phyloP scores from a whole-genome alignment of 2,113 vertebrate species.

The Hippocampus mohnikei region DNA sequence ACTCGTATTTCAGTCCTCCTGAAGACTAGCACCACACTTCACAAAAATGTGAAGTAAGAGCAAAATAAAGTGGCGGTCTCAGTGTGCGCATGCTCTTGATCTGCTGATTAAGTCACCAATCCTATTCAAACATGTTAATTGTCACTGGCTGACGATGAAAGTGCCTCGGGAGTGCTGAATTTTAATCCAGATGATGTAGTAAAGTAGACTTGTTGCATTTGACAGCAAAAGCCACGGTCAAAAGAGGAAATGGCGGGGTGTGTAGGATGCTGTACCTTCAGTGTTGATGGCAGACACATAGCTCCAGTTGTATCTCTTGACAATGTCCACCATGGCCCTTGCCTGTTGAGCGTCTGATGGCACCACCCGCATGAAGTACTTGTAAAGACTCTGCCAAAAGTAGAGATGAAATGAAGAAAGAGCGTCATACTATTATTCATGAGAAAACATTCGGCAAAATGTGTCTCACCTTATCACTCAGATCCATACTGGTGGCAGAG shows the following conservation, averaged over 20 bases:
- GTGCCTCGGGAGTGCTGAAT: not conserved
- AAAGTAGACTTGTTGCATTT: too few relatives aligned
- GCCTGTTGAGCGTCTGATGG: constrained; percentile 96
- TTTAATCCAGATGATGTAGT: not conserved
- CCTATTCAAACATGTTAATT: not conserved
- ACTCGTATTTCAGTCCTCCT: not conserved
- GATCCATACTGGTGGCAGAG: constrained; percentile 98
- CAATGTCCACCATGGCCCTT: constrained; percentile 97
- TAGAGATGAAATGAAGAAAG: constrained; percentile 14
- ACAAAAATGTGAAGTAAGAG: not conserved
- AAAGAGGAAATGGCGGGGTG: not conserved
- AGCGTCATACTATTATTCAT: not conserved
- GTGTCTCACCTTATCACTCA: constrained; percentile 85
- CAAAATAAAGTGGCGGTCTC: not conserved
- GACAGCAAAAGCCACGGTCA: too few relatives aligned
- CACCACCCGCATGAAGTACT: constrained; percentile 98
- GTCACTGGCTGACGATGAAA: too few relatives aligned
- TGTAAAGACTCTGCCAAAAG: constrained; percentile 78
- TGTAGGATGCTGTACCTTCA: constrained; percentile 74
- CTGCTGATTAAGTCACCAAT: not conserved
- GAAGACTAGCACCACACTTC: not conserved
- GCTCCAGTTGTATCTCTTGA: constrained; percentile 98
- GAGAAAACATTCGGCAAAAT: constrained; percentile 4
- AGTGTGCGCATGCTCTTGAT: not conserved
- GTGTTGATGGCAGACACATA: constrained; percentile 98